Conservation (phyloP, 2,888 invertebrate species). For the Caenorhabditis doughertyi region DNA sequence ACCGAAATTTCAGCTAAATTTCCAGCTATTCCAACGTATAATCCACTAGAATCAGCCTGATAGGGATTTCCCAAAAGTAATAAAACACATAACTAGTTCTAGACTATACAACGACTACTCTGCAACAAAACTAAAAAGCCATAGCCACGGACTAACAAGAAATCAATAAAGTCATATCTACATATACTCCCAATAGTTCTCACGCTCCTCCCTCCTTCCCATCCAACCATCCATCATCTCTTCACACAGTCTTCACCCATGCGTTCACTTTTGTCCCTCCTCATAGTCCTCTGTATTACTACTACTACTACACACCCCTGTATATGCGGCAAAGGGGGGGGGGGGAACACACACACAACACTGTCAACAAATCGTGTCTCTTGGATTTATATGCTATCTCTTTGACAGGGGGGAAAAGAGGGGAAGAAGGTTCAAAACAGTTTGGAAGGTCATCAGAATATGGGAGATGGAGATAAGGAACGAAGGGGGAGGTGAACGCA, state of each 20-base stretch:
- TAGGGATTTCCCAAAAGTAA: no score
- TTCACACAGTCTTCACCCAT: slow-evolving; percentile 23
- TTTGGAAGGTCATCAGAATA: slow-evolving; percentile 11
- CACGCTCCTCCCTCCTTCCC: neutral
- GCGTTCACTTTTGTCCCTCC: slow-evolving; percentile 26
- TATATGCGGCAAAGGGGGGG: no score
- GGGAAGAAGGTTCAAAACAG: neutral
- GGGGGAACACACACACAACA: neutral
- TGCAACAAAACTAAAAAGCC: no score
- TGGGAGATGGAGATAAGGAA: neutral
- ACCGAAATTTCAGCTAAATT: no score
- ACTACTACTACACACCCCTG: neutral
- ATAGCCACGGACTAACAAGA: no score
- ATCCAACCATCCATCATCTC: slow-evolving; percentile 1
- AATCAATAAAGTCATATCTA: no score
- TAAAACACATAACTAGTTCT: no score
- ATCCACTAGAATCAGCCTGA: no score
- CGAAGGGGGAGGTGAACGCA: neutral
- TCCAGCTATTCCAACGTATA: no score
- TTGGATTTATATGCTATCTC: neutral
- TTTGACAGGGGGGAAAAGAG: neutral
- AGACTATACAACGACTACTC: no score
- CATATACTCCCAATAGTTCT: no score
- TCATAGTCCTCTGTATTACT: neutral
- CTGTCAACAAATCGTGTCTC: slow-evolving; percentile 24